A percentile compares a stretch with the other conserved stretches of the same genome.
phyloP scores from a whole-genome alignment of 2,797 vertebrate species.

The Pogoniulus pusillus region DNA sequence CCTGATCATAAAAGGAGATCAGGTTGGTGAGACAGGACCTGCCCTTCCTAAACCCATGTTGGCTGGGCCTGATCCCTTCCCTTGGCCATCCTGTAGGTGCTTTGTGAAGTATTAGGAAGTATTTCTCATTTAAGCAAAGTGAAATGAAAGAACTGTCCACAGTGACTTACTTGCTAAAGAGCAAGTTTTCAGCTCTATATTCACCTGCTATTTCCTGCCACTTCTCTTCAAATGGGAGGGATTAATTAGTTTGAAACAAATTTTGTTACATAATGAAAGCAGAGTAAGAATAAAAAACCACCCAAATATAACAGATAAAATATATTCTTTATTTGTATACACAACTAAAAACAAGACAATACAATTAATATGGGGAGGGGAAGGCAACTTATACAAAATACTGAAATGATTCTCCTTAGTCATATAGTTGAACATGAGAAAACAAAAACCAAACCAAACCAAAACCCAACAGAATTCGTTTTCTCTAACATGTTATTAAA shows the following conservation, averaged over 20 bases:
- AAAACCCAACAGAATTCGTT: not conserved
- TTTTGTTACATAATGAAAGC: not conserved
- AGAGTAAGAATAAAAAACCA: not conserved
- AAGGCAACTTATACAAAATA: not conserved
- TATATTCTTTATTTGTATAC: slow-evolving; percentile 14
- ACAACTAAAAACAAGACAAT: not conserved
- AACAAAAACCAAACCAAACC: not conserved
- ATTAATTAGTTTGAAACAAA: not conserved
- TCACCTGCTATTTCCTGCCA: not conserved
- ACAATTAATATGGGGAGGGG: not conserved
- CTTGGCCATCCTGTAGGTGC: no score
- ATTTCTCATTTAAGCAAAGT: not conserved
- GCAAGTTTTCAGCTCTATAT: not conserved
- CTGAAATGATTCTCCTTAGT: not conserved
- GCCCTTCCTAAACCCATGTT: no score
- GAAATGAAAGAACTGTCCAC: not conserved
- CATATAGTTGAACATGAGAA: not conserved
- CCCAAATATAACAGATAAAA: not conserved
- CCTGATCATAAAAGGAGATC: no score
- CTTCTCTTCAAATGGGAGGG: not conserved
- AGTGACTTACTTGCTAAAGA: not conserved
- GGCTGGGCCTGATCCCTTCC: no score
- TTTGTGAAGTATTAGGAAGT: no score
- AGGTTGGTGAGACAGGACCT: no score
- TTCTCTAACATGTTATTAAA: not conserved